Base-by-base conservation (phyloP, 2,113 vertebrate genomes). In the Peromyscus maniculatus region DNA sequence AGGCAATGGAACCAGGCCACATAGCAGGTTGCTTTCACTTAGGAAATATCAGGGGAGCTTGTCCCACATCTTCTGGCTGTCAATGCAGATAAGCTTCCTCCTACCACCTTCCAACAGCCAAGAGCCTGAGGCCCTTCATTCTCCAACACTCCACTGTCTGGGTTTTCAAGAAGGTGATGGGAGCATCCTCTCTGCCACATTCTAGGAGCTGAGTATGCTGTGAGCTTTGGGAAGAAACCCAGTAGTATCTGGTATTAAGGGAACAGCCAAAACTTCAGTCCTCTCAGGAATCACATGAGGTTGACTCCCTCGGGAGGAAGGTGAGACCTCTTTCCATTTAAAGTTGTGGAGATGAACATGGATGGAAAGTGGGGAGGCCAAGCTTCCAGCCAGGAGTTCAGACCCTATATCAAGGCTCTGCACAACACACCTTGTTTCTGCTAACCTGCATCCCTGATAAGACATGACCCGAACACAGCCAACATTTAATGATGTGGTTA, bases 1-100 rank as follows among this genome's bases (percentile, higher is more conserved):
- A 5, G 77, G 67, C 0, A 0, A 7, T 1, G 0, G 36, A 57
- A 59, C 1, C 0, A 9, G 84, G 24, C 15, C 74, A 74, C 87
- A 64, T 31, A 31, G 21, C 95, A 94, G 57, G n/a, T 24, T 1
- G 36, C 36, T n/a, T 22, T 26, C 0, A 0, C 64, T 8, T 33
- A 67, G 66, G 22, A 84, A 46, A 22, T 0, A 11, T 2, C 7
- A 43, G 78, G 49, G 49, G 84, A 87, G 6, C 12, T 24, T 78
- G 71, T 75, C 49, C 7, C 3, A 1, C 28, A 87, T 67, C 57
- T 59, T 57, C 31, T 59, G 12, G 10, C 16, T 78, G 36, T 28
- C 21, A 28, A n/a, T 15, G 15, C 12, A n/a, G 8, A 19, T 52
- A 19, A 67, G 43, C 49, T 12, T 22, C 64, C n/a, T 78, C n/a